Conservation (phyloP, 2,797 vertebrate species). For the Threskiornis aethiopicus region DNA sequence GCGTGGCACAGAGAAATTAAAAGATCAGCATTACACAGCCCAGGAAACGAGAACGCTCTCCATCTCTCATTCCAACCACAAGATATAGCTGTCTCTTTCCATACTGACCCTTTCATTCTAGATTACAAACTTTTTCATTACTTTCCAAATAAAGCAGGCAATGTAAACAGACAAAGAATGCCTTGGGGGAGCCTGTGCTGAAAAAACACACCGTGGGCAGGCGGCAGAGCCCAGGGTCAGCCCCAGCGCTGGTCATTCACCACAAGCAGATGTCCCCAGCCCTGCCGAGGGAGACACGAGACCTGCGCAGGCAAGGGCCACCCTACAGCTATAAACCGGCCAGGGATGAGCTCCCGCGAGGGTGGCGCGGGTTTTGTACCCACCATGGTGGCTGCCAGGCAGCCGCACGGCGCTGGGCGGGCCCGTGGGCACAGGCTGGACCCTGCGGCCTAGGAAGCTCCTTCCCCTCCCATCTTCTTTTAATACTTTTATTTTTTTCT, state of each 20-base stretch:
- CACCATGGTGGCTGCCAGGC: accelerated
- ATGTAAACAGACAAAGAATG: not conserved
- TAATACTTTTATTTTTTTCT: not conserved
- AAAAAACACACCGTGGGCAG: not conserved
- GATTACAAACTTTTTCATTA: not conserved
- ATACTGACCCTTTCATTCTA: not conserved
- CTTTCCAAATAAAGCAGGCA: not conserved
- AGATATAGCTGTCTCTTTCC: not conserved
- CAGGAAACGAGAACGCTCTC: not conserved
- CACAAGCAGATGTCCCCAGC: not conserved
- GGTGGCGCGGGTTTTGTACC: accelerated
- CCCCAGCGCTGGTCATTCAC: accelerated
- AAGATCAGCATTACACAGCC: not conserved
- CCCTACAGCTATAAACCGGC: accelerated
- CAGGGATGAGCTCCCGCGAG: no score
- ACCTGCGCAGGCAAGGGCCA: not conserved
- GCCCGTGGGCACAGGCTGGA: not conserved
- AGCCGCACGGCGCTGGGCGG: accelerated
- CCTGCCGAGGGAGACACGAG: not conserved
- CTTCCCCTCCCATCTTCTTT: not conserved
- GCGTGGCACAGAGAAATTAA: accelerated
- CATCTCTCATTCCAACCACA: not conserved
- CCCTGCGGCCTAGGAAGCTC: not conserved
- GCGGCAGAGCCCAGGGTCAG: not conserved
- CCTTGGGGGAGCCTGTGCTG: not conserved